A percentile compares a stretch with the other conserved stretches of the same genome.
Conservation (phyloP, 1,140 invertebrate genomes). For the Mycetomoellerius zeteki region DNA sequence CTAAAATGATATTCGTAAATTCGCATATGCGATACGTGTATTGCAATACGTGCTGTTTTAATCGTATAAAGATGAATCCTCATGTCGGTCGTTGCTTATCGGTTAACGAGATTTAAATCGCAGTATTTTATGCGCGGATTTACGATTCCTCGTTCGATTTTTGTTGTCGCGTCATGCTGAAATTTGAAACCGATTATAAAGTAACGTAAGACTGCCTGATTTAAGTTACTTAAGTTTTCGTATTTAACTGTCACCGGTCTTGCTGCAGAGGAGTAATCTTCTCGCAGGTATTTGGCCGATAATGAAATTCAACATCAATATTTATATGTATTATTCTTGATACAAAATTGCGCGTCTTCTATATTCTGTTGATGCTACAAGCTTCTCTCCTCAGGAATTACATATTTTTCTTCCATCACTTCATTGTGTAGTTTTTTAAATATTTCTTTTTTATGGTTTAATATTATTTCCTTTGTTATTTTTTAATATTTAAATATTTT, state of each 20-base stretch:
- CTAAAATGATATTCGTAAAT: not conserved
- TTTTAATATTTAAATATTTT: conserved; percentile 18
- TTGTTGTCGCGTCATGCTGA: conserved; percentile 27
- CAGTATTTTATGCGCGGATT: conserved; percentile 41
- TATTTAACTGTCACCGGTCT: not conserved
- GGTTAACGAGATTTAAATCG: conserved; percentile 43
- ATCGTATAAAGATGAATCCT: not conserved
- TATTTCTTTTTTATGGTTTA: not conserved
- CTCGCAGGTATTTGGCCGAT: not conserved
- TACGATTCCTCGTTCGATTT: conserved; percentile 20
- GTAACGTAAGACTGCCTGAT: conserved; percentile 23
- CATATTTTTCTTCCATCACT: not conserved
- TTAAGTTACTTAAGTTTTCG: conserved; percentile 50
- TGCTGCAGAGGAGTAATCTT: not conserved
- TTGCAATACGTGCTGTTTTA: not conserved
- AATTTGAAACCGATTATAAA: conserved; percentile 48
- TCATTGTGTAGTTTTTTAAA: not conserved
- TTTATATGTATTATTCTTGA: conserved; percentile 13
- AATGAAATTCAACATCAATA: conserved; percentile 18
- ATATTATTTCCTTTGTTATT: not conserved
- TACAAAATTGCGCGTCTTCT: not conserved
- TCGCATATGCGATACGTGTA: too few species aligned
- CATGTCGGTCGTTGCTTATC: conserved; percentile 24
- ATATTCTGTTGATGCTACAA: not conserved
- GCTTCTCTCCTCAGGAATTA: not conserved